A percentile compares a stretch with the other conserved stretches of the same genome.
Evolutionary conservation across 2,113 vertebrate species (phyloP).

Genomic region (Crotalus helleri): DNA sequence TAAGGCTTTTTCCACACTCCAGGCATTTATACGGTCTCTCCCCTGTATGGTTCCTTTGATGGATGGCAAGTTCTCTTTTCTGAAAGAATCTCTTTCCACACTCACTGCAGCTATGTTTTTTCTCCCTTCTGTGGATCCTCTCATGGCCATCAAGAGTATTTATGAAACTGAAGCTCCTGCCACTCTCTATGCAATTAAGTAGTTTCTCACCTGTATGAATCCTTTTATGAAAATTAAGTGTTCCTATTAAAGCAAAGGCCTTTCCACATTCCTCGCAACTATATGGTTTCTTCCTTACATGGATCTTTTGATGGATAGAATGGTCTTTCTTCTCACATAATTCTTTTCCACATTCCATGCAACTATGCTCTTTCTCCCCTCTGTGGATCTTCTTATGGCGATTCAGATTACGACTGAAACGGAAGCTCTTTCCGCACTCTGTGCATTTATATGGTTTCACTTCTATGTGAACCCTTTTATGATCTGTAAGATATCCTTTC

Average conservation of each 20-base stretch:
- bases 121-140: not conserved
- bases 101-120: not conserved
- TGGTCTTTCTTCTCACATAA: not conserved
- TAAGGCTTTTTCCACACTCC: no score
- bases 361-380: not conserved
- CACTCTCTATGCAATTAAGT: not conserved
- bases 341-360: not conserved
- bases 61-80: not conserved
- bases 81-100: not conserved
- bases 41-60: not conserved
- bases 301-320: not conserved
- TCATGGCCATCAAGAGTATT: not conserved
- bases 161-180: not conserved
- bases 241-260: not conserved
- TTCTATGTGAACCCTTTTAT: no score
- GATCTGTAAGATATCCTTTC: no score
- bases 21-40: no score
- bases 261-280: not conserved
- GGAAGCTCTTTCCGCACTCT: not conserved
- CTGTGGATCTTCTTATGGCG: not conserved
- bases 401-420: not conserved
- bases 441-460: not conserved
- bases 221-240: not conserved
- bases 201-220: not conserved
- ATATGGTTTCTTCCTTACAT: not conserved